Conservation (phyloP, 1,140 invertebrate species). For the Papilio polyxenes region DNA sequence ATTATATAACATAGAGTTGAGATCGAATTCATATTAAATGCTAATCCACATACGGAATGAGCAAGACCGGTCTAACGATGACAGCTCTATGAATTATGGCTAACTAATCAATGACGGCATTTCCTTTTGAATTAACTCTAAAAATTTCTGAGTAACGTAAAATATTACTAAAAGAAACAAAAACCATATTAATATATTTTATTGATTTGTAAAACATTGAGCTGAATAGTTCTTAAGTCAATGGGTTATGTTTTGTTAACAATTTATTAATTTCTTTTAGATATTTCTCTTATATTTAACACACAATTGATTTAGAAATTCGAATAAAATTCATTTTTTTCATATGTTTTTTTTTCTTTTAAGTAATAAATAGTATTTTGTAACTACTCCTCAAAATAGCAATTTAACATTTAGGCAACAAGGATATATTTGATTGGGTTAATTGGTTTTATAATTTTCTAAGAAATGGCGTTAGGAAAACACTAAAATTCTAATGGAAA, state of each 20-base stretch:
- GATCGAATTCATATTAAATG: constrained; percentile 17
- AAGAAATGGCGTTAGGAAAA: too few species aligned
- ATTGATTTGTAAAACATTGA: background rate
- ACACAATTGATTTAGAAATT: background rate
- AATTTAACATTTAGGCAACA: too few species aligned
- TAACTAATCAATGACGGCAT: constrained; percentile 33
- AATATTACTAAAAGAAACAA: constrained; percentile 17
- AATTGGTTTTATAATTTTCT: too few species aligned
- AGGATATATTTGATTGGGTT: too few species aligned
- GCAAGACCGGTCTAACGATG: constrained; percentile 32
- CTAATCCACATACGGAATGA: constrained; percentile 1
- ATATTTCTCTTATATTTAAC: background rate
- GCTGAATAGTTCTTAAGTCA: background rate
- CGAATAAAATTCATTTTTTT: too few species aligned
- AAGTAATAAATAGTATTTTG: too few species aligned
- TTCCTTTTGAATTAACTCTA: constrained; percentile 22
- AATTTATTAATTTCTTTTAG: too few species aligned
- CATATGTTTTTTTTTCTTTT: too few species aligned
- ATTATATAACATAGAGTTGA: background rate
- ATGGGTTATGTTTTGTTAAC: too few species aligned
- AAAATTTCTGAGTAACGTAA: constrained; percentile 20
- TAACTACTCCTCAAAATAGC: too few species aligned
- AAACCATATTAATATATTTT: constrained; percentile 11
- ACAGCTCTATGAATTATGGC: constrained; percentile 37
- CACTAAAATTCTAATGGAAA: too few species aligned